These are phyloP conservation scores for Gadus chalcogrammus DNA, from an alignment of 2,113 vertebrate genomes.

Conservation along the genomic window DNA sequence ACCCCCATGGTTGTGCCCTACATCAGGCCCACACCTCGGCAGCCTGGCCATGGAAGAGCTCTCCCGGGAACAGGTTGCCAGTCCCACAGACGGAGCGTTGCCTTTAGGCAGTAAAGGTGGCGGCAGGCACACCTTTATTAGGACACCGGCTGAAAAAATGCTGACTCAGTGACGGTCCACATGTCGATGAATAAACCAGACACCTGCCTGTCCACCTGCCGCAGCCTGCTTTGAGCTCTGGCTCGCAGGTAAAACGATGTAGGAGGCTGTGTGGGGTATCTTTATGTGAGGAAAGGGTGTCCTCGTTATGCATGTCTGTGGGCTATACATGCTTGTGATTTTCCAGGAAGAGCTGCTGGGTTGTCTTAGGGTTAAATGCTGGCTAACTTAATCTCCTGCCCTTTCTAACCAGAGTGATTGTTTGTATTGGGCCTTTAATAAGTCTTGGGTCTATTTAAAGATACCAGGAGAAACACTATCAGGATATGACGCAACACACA, in stretches of 20 bases:
- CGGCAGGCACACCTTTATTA: neutral
- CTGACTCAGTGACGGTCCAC: no score
- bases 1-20: constrained; percentile 19
- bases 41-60: constrained; percentile 3
- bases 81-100: neutral
- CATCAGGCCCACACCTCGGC: no score
- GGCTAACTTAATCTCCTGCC: constrained; percentile 43
- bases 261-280: neutral
- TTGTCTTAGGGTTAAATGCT: constrained; percentile 34
- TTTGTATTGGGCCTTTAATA: constrained; percentile 56
- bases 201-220: no score
- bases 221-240: neutral
- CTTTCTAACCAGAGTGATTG: constrained; percentile 47
- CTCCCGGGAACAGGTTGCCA: neutral
- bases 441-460: constrained; percentile 49
- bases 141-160: no score
- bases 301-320: no score
- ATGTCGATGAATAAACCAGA: no score
- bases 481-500: constrained; percentile 23
- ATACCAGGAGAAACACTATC: constrained; percentile 34
- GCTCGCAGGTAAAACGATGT: neutral
- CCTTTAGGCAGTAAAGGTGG: no score
- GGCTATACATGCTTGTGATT: neutral
- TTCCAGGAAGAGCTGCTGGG: neutral
- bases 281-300: neutral